These are phyloP conservation scores for Drosophila leontia DNA, from an alignment of 1,140 invertebrate genomes.

Conservation along the genomic window DNA sequence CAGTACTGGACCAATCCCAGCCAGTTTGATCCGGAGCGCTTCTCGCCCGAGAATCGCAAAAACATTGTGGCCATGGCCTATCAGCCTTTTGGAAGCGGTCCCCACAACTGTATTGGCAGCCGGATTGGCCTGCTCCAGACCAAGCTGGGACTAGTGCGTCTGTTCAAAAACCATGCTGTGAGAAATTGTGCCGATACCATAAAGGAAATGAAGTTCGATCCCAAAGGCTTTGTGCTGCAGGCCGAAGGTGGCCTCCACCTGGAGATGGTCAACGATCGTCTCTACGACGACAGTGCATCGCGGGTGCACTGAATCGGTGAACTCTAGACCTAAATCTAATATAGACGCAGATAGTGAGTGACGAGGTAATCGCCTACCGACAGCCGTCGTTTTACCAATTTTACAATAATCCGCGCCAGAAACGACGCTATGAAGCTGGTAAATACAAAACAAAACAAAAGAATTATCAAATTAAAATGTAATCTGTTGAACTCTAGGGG, in stretches of 20 bases:
- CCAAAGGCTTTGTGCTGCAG: constrained; percentile 65
- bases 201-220: constrained; percentile 62
- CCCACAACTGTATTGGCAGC: constrained; percentile 91
- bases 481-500: constrained; percentile 9
- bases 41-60: constrained; percentile 85
- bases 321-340: neutral
- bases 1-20: constrained; percentile 89
- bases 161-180: constrained; percentile 73
- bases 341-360: constrained; percentile 3
- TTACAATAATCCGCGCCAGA: constrained; percentile 7
- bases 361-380: constrained; percentile 10
- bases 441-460: constrained; percentile 18
- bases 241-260: constrained; percentile 50
- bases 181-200: constrained; percentile 44
- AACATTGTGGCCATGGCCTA: constrained; percentile 86
- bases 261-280: constrained; percentile 67
- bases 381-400: constrained; percentile 12
- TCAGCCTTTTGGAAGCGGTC: constrained; percentile 92
- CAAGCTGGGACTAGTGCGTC: constrained; percentile 74
- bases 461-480: constrained; percentile 32
- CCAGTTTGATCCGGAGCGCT: constrained; percentile 88
- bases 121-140: constrained; percentile 75
- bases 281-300: constrained; percentile 53
- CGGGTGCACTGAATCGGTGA: neutral
- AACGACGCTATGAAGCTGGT: constrained; percentile 1